phyloP scores from a whole-genome alignment of 2,113 vertebrate species.

The Entomyzon cyanotis region DNA sequence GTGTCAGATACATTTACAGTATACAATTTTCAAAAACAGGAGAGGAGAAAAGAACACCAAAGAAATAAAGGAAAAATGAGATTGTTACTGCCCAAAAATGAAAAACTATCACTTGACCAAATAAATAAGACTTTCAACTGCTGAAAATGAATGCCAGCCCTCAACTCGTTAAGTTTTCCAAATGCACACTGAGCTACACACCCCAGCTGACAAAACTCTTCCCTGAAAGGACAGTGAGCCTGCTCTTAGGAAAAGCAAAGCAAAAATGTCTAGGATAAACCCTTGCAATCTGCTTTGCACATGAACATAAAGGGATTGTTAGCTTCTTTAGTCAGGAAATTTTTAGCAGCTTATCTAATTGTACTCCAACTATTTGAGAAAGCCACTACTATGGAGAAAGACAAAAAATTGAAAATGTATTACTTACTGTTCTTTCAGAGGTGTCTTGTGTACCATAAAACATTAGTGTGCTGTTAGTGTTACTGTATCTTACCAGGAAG shows the following conservation, averaged over 20 bases:
- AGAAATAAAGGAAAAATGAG: not conserved
- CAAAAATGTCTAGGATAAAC: not conserved
- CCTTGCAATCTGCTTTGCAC: not conserved
- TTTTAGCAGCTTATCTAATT: not conserved
- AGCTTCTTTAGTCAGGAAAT: not conserved
- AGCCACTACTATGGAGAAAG: not conserved
- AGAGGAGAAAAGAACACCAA: not conserved
- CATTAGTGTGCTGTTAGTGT: fast-evolving
- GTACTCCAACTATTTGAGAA: not conserved
- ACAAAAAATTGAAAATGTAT: not conserved
- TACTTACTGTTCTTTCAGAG: not conserved
- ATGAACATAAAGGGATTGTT: not conserved
- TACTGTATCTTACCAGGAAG: not conserved
- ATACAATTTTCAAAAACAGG: not conserved
- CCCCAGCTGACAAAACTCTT: not conserved
- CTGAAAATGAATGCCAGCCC: not conserved
- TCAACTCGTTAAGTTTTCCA: not conserved
- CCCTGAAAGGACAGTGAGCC: not conserved
- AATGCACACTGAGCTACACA: fast-evolving
- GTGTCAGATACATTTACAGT: not conserved
- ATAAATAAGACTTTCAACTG: not conserved
- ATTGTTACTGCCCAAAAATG: not conserved
- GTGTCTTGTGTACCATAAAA: not conserved
- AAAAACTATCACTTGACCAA: not conserved
- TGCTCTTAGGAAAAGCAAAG: not conserved